These are phyloP conservation scores for Tryphoninae sp. DNA, from an alignment of 2,888 invertebrate genomes.

Conservation along the genomic window DNA sequence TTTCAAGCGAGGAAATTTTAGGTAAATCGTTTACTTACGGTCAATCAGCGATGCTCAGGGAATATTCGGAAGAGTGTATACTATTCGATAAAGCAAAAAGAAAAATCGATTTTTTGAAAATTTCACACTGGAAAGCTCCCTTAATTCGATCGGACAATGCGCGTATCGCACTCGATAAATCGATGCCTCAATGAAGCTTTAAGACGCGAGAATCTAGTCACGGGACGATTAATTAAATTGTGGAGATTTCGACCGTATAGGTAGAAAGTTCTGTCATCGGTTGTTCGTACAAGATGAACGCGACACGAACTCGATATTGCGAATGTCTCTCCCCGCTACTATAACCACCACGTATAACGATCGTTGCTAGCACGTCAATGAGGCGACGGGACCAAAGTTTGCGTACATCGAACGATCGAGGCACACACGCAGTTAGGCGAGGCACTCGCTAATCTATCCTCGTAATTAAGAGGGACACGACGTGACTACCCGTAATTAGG, in stretches of 20 bases:
- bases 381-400: slow-evolving; percentile 46
- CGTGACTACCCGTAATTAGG: slow-evolving; percentile 54
- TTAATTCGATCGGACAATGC: no score
- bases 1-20: no score
- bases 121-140: no score
- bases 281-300: neutral
- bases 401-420: slow-evolving; percentile 9
- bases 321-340: neutral
- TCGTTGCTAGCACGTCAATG: slow-evolving; percentile 41
- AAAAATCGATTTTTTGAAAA: no score
- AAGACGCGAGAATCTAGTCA: neutral
- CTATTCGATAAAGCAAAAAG: no score
- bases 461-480: slow-evolving; percentile 57
- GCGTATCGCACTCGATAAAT: no score
- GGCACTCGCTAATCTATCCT: slow-evolving; percentile 35
- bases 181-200: no score
- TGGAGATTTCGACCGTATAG: neutral
- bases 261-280: neutral
- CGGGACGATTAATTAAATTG: neutral
- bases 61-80: no score
- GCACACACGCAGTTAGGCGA: slow-evolving; percentile 4
- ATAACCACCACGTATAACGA: neutral
- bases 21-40: no score
- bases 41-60: no score
- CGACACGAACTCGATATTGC: neutral